Conservation (phyloP, 2,113 vertebrate species). For the Sialia sialis region DNA sequence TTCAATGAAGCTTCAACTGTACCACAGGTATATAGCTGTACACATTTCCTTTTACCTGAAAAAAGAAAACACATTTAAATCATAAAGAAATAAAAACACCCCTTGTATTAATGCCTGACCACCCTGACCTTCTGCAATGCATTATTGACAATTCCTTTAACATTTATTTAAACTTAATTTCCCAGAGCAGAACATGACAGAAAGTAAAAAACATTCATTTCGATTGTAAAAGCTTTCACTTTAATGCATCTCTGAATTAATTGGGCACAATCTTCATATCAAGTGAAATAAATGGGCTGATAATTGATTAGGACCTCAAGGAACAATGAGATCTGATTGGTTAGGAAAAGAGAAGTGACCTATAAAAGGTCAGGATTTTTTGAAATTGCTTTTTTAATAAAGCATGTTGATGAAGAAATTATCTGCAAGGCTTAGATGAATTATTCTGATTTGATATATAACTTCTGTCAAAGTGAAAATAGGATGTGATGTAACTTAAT, state of each 20-base stretch:
- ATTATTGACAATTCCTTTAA: conserved; percentile 78
- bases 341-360: conserved; percentile 57
- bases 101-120: conserved; percentile 67
- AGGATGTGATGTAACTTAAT: conserved; percentile 26
- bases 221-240: conserved; percentile 71
- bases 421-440: conserved; percentile 30
- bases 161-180: conserved; percentile 77
- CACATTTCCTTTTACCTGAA: background rate
- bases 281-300: conserved; percentile 57
- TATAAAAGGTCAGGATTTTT: conserved; percentile 54
- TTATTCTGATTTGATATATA: conserved; percentile 44
- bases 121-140: conserved; percentile 69
- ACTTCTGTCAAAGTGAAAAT: conserved; percentile 18
- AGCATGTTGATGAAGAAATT: conserved; percentile 58
- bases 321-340: conserved; percentile 63
- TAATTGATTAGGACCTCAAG: conserved; percentile 66
- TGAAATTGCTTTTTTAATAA: conserved; percentile 48
- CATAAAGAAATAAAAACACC: conserved; percentile 67
- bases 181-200: conserved; percentile 72
- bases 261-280: conserved; percentile 68
- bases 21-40: background rate
- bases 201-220: conserved; percentile 71
- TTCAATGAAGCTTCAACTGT: background rate
- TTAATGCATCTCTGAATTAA: conserved; percentile 70
- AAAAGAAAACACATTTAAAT: conserved; percentile 55